Evolutionary conservation across 2,113 vertebrate genomes (phyloP), one percentile per base, ranked within the genome.

Genomic region (Neoarius graeffei): DNA sequence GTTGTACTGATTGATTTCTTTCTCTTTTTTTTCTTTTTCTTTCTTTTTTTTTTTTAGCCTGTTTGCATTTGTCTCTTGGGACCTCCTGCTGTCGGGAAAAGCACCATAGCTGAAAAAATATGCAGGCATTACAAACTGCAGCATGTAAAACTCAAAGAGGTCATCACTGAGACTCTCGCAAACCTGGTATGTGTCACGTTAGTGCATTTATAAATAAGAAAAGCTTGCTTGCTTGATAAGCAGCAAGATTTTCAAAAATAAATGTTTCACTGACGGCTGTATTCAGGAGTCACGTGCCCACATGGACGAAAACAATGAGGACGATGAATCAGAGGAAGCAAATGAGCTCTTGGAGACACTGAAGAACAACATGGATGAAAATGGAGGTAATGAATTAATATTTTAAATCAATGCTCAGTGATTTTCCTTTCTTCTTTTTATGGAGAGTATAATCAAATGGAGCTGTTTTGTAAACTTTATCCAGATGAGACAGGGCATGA

Each of bases 81-180:
- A 3, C 97, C 98, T 71, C 97, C 98, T 0, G 97, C 95, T 0
- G 96, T 95, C 81, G 98, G 98, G 1, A 99, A 99, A 88, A 97
- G 95, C 89, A 95, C 94, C 0, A 56, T 98, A 42, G 92, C 96
- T 0, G 92, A 94, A 82, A 92, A 93, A 42, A 92, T 99, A 89
- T 95, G 95, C 92, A 95, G 94, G 30, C 87, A 96, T 89, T 99
- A 98, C 94, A 97, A 94, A 82, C 91, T 99, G 15, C 97, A 97
- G 84, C 96, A 97, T 90, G 81, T 99, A 79, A 95, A 91, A 9
- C 84, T 95, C 86, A 96, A 96, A 86, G 94, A 96, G 0, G 92
- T 94, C 42, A 93, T 99, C 87, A 67, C 94, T 0, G 96, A 99
- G 90, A 94, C 94, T 86, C 93, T 98, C 15, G 82, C 93, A 9